Base-by-base conservation (phyloP, 1,140 invertebrate genomes). In the Lasioglossum baleicum region DNA sequence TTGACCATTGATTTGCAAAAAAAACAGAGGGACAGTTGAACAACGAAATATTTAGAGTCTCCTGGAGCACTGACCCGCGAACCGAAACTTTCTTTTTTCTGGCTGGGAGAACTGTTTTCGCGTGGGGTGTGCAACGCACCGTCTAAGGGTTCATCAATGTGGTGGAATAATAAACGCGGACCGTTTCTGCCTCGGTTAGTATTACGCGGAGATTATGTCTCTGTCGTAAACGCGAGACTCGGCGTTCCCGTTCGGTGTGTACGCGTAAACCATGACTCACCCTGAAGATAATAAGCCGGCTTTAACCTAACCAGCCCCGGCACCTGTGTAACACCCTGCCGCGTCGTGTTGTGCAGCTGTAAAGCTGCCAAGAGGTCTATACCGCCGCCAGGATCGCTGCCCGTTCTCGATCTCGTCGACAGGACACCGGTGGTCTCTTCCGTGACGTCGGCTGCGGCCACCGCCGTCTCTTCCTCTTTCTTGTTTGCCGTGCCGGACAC, bases 331-430 rank as follows among this genome's bases (percentile, higher is more conserved):
- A 95, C 92, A 63, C 95, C 95, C 83, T 91, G 91, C 78, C 93
- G 92, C 81, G 92, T 94, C 61, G 93, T 94, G 89, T 95, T 95
- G 92, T 94, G 93, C 82, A 95, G 90, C 89, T 94, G 94, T 80
- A 95, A 90, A 70, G 94, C 93, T 84, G 94, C 94, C 86, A 95
- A 92, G 75, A 95, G 92, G 88, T 95, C 94, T 92, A 95, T 93
- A 85, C 90, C 88, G 84, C 88, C 91, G 74, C 87, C 90, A 68
- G 90, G 85, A 84, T 92, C 92, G 73, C 75, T 85, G 48, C 84
- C 87, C 88, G 87, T 85, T 77, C 83, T 89, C 80, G 84, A 86
- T 84, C 81, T 91, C 66, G 85, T 85, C 53, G 85, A 87, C 69
- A 86, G 84, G 61, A 87, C 66, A 73, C 84, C 81, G 66, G 84